Base-by-base conservation (phyloP, 1,140 invertebrate genomes). In the Heliconius hewitsoni region DNA sequence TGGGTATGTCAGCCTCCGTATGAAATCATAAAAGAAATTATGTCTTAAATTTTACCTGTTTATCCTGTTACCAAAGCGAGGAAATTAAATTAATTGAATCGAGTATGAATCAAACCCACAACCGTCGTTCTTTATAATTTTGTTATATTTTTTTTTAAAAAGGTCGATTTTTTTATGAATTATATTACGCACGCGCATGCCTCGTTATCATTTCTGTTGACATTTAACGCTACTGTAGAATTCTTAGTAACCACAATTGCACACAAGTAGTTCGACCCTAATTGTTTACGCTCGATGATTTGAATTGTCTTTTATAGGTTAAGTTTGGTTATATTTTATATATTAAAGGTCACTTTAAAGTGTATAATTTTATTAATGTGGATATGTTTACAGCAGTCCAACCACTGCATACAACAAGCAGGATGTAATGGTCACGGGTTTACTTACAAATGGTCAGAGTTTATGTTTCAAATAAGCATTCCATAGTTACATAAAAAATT, bases 151-250 rank as follows among this genome's bases (percentile, higher is more conserved):
- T 23, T 23, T 23, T 23, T 23, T 23, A 23, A 23, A 23, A 23
- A 23, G 23, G 23, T 18, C 5, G 3, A 52, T n/a, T n/a, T 57
- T 30, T 19, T n/a, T 2, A n/a, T 19, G n/a, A 57, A 57, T 57
- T 57, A 57, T 57, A 3, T 66, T 30, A 23, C 86, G 81, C 85
- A 84, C 85, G 85, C 85, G 84, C 84, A 85, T 79, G 79, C 39
- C 42, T 83, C 82, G 87, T 84, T 86, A 83, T 82, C 80, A 84
- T 83, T 84, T 87, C 84, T 85, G 84, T 76, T 86, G 87, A 86
- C 85, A 87, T 86, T 84, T 83, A 73, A 80, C 81, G 75, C 84
- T 84, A 27, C 23, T 23, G 30, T 66, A n/a, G 57, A 66, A 66
- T 30, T 66, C 57, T 66, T 66, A 23, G 57, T 27, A 66, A 66